Conservation (phyloP, 2,888 invertebrate genomes). For the Megalurothrips usitatus region DNA sequence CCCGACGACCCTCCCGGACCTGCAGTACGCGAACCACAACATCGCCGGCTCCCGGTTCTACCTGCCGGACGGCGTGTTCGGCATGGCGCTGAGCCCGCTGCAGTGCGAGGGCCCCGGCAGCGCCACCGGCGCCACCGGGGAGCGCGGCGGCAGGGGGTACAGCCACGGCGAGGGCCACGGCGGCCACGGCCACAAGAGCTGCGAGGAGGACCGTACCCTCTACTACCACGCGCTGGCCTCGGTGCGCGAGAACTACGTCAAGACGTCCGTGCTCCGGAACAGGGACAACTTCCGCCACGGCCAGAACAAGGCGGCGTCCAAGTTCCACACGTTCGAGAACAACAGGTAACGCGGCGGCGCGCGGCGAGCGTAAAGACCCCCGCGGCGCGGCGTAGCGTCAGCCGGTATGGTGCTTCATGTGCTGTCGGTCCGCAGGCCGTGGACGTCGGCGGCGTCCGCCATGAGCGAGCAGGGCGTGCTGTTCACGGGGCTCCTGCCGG, state of each 20-base stretch:
- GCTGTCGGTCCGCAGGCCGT: conserved; percentile 36
- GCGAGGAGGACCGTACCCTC: conserved; percentile 35
- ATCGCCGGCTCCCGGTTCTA: conserved; percentile 45
- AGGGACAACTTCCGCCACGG: conserved; percentile 41
- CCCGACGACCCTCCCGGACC: conserved; percentile 42
- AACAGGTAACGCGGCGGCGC: not conserved
- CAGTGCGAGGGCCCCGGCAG: conserved; percentile 41
- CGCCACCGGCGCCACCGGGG: not conserved
- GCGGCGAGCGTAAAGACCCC: no score
- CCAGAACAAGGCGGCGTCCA: not conserved
- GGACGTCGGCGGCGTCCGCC: conserved; percentile 47
- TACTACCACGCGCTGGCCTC: conserved; percentile 47
- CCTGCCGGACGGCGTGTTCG: conserved; percentile 45
- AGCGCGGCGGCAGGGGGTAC: not conserved
- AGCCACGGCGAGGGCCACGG: not conserved
- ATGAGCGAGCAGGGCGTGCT: conserved; percentile 45
- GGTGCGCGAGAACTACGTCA: conserved; percentile 41
- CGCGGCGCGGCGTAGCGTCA: no score
- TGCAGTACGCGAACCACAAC: conserved; percentile 36
- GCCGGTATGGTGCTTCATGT: not conserved
- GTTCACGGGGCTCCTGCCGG: conserved; percentile 47
- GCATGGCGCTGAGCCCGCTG: conserved; percentile 45
- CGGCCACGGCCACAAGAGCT: not conserved
- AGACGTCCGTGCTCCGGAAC: conserved; percentile 44
- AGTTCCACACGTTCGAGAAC: not conserved